Base-by-base conservation (phyloP, 2,113 vertebrate species). In the Catharus fuscescens region DNA sequence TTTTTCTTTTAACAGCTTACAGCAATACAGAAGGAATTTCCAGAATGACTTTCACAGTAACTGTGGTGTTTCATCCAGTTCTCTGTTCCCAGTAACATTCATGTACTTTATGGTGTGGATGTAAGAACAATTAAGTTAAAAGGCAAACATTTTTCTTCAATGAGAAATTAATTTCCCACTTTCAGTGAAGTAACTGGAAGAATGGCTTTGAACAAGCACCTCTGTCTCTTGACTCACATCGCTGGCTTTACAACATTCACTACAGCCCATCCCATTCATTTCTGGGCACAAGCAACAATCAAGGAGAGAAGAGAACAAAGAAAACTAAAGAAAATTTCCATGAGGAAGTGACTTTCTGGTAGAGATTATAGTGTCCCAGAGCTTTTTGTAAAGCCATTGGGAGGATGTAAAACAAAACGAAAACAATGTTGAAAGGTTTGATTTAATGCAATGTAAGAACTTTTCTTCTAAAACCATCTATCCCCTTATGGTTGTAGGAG, bases 121-220 rank as follows among this genome's bases (percentile, higher is more conserved):
- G 14, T 69, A 88, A 80, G 52, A 80, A 38, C 67, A 56, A 69
- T 80, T 70, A 81, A 74, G 42, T 62, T 93, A 80, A 92, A 93
- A 95, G n/a, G 40, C 53, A 88, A 93, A 77, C 32, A 40, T 77
- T 88, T 91, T 88, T 86, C 50, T 80, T 78, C 50, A 65, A 61
- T 70, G 54, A 83, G 36, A 86, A 90, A 69, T 86, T 74, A 0
- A 48, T 84, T 90, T 93, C 62, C 53, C 14, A 44, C 21, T 90
- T 86, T 53, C 60, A 86, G 29, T 92, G 45, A 88, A 93, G 82
- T 70, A 42, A 53, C 19, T 36, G 45, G 50, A 83, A 73, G 36
- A 88, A 83, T 69, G 21, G 38, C 80, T 93, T 57, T 65, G n/a
- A 92, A 83, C 48, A 73, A 83, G n/a, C 3, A 77, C 32, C 26